phyloP scores from a whole-genome alignment of 35 echinoderm and acorn worm species.

The Heliocidaris tuberculata region DNA sequence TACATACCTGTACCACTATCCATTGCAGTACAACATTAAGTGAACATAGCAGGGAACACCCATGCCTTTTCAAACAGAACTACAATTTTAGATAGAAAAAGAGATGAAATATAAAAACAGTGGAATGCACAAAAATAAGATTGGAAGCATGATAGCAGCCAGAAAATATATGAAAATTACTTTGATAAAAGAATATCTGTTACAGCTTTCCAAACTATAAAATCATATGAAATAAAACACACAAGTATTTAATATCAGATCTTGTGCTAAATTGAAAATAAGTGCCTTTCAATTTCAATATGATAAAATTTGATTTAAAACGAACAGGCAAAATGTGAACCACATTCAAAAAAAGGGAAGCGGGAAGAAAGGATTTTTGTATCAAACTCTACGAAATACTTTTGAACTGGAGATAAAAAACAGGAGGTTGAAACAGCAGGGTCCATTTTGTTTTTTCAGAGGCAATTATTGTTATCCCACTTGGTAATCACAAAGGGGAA shows the following conservation, averaged over 20 bases:
- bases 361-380: neutral
- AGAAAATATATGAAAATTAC: too few relatives aligned
- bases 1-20: too few relatives aligned
- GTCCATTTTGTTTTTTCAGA: neutral
- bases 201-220: too few relatives aligned
- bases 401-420: neutral
- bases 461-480: neutral
- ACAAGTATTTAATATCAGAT: neutral
- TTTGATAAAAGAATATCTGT: too few relatives aligned
- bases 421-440: neutral
- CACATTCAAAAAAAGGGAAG: neutral
- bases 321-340: neutral
- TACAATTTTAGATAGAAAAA: neutral
- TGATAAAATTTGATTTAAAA: neutral
- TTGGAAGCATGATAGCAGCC: too few relatives aligned
- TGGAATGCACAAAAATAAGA: too few relatives aligned
- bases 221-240: neutral
- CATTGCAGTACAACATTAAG: too few relatives aligned
- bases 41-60: too few relatives aligned
- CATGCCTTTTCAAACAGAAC: too few relatives aligned
- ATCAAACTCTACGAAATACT: neutral
- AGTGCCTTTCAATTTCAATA: neutral
- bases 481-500: neutral
- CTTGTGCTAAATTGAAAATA: neutral
- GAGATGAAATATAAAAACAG: too few relatives aligned